Conservation (phyloP, 2,888 invertebrate species). For the Chrysolina americana region DNA sequence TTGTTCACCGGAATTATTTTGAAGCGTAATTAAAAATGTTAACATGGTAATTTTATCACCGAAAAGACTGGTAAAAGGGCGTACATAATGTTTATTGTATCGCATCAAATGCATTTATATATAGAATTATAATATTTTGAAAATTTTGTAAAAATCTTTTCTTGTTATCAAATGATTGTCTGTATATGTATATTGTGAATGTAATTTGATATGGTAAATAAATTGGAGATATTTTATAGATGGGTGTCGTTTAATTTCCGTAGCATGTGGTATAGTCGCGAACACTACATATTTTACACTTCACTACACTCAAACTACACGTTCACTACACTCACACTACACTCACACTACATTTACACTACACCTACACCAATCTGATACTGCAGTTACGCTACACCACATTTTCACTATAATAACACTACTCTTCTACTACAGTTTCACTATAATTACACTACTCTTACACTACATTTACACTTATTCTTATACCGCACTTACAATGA, state of each 20-base stretch:
- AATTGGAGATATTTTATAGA: constrained; percentile 45
- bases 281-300: too few relatives aligned
- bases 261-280: too few relatives aligned
- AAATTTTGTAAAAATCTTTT: constrained; percentile 41
- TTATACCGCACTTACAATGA: too few relatives aligned
- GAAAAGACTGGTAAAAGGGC: constrained; percentile 49
- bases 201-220: constrained; percentile 44
- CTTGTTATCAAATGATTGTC: constrained; percentile 43
- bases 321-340: too few relatives aligned
- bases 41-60: constrained; percentile 21
- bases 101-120: constrained; percentile 58
- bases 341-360: too few relatives aligned
- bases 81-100: constrained; percentile 36
- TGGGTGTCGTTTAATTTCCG: constrained; percentile 23
- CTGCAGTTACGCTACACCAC: too few relatives aligned
- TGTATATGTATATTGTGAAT: constrained; percentile 40
- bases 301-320: too few relatives aligned
- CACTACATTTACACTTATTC: too few relatives aligned
- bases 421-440: too few relatives aligned
- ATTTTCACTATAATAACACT: too few relatives aligned
- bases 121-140: constrained; percentile 35
- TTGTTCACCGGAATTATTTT: constrained; percentile 47
- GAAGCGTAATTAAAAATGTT: background rate
- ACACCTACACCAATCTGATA: too few relatives aligned
- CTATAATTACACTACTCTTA: too few relatives aligned